phyloP scores from a whole-genome alignment of 2,888 invertebrate genomes.

The Anoplius nigerrimus region DNA sequence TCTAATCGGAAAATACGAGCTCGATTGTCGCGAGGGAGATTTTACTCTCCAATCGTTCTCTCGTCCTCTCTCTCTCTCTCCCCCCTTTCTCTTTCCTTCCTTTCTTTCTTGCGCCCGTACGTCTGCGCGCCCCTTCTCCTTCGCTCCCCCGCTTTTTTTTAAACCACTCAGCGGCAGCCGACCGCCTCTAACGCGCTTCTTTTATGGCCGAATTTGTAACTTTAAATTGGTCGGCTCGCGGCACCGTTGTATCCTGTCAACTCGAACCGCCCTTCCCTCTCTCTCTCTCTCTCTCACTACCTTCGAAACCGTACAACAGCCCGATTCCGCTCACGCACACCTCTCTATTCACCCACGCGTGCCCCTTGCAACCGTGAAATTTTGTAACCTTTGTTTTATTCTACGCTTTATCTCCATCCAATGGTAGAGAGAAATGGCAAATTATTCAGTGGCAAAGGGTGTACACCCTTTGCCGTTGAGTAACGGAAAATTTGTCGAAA shows the following conservation, averaged over 20 bases:
- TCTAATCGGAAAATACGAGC: constrained; percentile 75
- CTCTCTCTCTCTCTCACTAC: neutral
- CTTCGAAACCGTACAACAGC: constrained; percentile 9
- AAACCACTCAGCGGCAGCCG: constrained; percentile 44
- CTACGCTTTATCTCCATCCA: constrained; percentile 54
- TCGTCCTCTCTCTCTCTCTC: constrained; percentile 25
- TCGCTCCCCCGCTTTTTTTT: constrained; percentile 45
- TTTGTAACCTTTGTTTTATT: constrained; percentile 52
- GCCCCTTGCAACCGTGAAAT: constrained; percentile 47
- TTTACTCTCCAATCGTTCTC: neutral
- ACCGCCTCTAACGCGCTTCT: constrained; percentile 43
- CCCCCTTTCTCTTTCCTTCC: constrained; percentile 21
- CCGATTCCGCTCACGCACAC: constrained; percentile 28
- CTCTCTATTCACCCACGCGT: constrained; percentile 21
- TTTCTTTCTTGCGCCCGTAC: constrained; percentile 10
- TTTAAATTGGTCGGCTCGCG: constrained; percentile 68
- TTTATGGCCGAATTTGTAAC: constrained; percentile 73
- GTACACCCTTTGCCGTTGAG: no score
- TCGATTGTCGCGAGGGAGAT: constrained; percentile 68
- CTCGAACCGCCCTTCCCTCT: neutral
- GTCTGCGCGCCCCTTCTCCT: neutral
- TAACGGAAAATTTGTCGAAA: neutral
- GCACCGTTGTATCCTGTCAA: constrained; percentile 20
- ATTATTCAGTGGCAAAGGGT: no score
- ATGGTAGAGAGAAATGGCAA: no score